A percentile compares a stretch with the other conserved stretches of the same genome.
Evolutionary conservation across 2,888 invertebrate genomes (phyloP).

Genomic region (Ceramica pisi): DNA sequence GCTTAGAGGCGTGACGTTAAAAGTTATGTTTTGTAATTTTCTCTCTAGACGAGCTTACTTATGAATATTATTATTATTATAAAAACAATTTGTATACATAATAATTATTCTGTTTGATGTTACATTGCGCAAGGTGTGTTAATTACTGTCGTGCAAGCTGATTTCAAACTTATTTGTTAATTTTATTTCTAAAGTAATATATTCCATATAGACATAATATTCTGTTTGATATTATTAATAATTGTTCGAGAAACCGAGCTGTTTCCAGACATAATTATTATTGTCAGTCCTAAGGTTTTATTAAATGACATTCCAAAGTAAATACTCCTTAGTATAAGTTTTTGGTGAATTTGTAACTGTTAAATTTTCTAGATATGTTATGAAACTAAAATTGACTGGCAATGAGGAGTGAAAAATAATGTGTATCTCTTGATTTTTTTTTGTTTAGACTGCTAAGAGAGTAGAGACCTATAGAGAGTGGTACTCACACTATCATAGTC

Average conservation of each 20-base stretch:
- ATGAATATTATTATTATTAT: no score
- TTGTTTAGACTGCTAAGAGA: neutral
- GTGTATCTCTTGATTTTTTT: conserved; percentile 1
- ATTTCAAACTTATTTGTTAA: neutral
- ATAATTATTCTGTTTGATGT: conserved; percentile 11
- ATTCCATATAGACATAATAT: conserved; percentile 1
- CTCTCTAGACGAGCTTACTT: conserved; percentile 26
- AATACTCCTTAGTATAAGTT: conserved; percentile 54
- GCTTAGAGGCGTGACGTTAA: no score
- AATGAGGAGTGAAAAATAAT: neutral
- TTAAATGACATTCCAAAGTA: conserved; percentile 41
- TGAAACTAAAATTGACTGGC: conserved; percentile 31
- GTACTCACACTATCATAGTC: neutral
- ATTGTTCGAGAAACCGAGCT: neutral
- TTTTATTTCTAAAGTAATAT: neutral
- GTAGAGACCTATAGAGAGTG: neutral
- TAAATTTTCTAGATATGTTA: conserved; percentile 1
- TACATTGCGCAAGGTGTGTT: neutral
- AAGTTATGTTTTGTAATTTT: neutral
- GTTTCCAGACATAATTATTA: neutral
- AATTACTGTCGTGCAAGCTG: neutral
- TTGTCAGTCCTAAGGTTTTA: conserved; percentile 22
- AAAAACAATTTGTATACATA: conserved; percentile 3
- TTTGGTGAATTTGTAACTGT: conserved; percentile 5
- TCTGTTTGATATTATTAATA: conserved; percentile 3